Evolutionary conservation across 2,888 invertebrate genomes (phyloP), one percentile per base, ranked within the genome.

Genomic region (Achlya flavicornis): DNA sequence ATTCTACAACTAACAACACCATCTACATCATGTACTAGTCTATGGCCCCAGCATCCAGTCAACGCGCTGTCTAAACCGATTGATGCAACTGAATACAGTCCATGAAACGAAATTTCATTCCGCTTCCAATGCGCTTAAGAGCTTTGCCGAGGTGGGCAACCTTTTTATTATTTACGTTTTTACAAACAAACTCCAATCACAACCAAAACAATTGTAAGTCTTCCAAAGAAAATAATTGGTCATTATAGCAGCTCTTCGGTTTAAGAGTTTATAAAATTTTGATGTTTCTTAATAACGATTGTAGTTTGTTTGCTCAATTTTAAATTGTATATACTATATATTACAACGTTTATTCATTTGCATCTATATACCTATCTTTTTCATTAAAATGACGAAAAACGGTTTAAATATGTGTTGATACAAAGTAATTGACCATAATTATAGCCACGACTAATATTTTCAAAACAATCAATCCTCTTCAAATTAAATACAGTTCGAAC

Each of bases 51-150:
- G 80, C 83, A 79, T 81, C 77, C 77, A 84, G 79, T 83, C 85
- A 83, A 82, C 79, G 77, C 76, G 76, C 81, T 79, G 83, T 85
- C 86, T 85, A 83, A 88, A 82, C 81, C 89, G 84, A 89, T 89
- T 87, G 88, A 87, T 88, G 88, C 86, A 80, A 78, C 81, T 78
- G 80, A 84, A 85, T 83, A 81, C 76, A 75, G 77, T 74, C 76
- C 76, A 76, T 74, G 73, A 79, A 84, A 79, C 76, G 75, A 81
- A 77, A 83, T 84, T 83, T 76, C 78, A 76, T 84, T 81, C 73
- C 79, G 75, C 74, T 77, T 70, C 74, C 76, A 80, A 79, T 77
- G 77, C 77, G 75, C 78, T 79, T 78, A 77, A 79, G 73, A 75
- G 79, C 74, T 79, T 73, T 74, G 62, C 68, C 65, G 68, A 72